phyloP scores from a whole-genome alignment of 2,113 vertebrate genomes.

The Loxodonta africana region DNA sequence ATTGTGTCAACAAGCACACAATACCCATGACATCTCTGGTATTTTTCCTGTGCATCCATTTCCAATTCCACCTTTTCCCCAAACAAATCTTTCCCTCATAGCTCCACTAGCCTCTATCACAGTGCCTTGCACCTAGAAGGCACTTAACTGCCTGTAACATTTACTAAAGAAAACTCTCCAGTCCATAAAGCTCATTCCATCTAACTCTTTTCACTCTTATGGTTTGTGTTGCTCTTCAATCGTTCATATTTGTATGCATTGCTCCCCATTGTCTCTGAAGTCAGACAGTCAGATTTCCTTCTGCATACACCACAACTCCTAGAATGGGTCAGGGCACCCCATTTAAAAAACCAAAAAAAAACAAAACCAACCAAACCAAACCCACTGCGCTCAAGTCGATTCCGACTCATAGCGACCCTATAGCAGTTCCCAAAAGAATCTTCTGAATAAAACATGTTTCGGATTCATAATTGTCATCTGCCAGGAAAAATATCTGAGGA shows the following conservation, averaged over 20 bases:
- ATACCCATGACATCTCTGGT: not conserved
- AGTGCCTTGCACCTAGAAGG: not conserved
- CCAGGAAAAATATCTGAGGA: not conserved
- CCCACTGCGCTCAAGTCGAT: no score
- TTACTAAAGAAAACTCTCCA: conserved; percentile 30
- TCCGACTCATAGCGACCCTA: not conserved
- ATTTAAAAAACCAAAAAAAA: not conserved
- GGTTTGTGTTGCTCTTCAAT: not conserved
- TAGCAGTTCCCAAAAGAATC: not conserved
- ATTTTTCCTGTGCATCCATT: not conserved
- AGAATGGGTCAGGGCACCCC: not conserved
- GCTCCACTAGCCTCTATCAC: not conserved
- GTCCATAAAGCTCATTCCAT: not conserved
- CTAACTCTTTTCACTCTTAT: not conserved
- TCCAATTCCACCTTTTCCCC: conserved; percentile 29
- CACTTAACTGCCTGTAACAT: not conserved
- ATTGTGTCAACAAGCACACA: conserved; percentile 32
- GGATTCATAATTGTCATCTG: not conserved
- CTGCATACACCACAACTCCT: not conserved
- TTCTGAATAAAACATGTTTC: conserved; percentile 9
- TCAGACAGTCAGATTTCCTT: not conserved
- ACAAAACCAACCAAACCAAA: no score
- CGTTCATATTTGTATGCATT: not conserved
- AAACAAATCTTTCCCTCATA: not conserved
- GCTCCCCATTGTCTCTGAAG: not conserved